Conservation (phyloP, 1,140 invertebrate genomes). For the Radopholus similis region DNA sequence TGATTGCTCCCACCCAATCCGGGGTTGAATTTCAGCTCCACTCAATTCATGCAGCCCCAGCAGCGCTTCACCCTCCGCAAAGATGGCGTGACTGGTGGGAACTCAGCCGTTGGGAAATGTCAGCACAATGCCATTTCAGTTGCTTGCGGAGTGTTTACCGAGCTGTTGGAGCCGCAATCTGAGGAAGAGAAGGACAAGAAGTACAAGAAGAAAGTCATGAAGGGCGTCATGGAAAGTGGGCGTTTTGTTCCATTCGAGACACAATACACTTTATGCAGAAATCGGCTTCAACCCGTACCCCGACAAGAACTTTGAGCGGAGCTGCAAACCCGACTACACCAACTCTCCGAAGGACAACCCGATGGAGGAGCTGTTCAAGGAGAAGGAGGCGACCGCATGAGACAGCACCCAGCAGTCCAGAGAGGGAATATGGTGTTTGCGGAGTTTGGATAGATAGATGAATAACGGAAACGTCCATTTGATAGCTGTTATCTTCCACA, state of each 20-base stretch:
- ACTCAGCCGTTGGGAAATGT: background rate
- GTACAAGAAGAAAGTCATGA: slow-evolving; percentile 52
- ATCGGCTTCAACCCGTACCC: slow-evolving; percentile 59
- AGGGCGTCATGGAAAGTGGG: slow-evolving; percentile 48
- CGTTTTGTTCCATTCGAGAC: background rate
- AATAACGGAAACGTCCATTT: no score
- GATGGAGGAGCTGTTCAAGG: slow-evolving; percentile 49
- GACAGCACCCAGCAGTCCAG: no score
- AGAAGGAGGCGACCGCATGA: background rate
- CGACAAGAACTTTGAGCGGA: slow-evolving; percentile 18
- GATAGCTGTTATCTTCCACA: no score
- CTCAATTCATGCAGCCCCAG: slow-evolving; percentile 58
- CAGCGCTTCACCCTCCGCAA: slow-evolving; percentile 57
- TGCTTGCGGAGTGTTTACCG: slow-evolving; percentile 27
- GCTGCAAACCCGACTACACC: slow-evolving; percentile 49
- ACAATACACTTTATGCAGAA: background rate
- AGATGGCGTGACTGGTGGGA: slow-evolving; percentile 51
- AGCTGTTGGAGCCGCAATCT: slow-evolving; percentile 29
- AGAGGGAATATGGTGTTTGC: background rate
- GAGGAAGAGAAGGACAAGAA: slow-evolving; percentile 53
- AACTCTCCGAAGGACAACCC: slow-evolving; percentile 52
- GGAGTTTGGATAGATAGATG: no score
- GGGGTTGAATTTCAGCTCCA: slow-evolving; percentile 41
- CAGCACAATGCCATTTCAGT: background rate
- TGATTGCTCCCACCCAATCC: background rate